Conservation (phyloP, 2,888 invertebrate genomes). For the Megalurothrips usitatus region DNA sequence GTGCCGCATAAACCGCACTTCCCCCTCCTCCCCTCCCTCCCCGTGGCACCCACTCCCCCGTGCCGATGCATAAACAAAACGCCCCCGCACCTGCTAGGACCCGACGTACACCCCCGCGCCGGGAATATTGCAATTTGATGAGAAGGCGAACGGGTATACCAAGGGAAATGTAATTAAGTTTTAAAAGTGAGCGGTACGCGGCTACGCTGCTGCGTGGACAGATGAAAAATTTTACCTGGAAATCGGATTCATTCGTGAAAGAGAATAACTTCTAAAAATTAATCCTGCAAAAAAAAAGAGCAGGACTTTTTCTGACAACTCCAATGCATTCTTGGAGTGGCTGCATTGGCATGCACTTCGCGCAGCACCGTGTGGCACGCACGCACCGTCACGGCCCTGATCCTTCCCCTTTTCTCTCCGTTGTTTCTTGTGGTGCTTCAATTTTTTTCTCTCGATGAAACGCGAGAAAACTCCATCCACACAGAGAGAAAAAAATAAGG, state of each 20-base stretch:
- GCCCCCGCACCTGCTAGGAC: neutral
- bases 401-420: neutral
- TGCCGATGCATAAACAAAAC: slow-evolving; percentile 22
- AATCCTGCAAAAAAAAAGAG: no score
- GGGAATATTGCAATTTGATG: neutral
- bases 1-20: neutral
- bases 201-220: no score
- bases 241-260: no score
- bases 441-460: no score
- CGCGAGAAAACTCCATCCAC: neutral
- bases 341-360: neutral
- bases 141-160: neutral
- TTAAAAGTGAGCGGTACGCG: no score
- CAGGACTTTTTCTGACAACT: no score
- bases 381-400: neutral
- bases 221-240: no score
- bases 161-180: no score
- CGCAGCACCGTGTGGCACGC: neutral
- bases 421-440: no score
- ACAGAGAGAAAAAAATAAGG: no score
- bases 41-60: neutral
- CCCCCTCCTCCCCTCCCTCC: neutral
- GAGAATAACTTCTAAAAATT: no score
- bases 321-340: no score
- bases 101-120: neutral